Evolutionary conservation across 1,140 invertebrate species (phyloP), one percentile per base, ranked within the genome.

Genomic region (Euwallacea similis): DNA sequence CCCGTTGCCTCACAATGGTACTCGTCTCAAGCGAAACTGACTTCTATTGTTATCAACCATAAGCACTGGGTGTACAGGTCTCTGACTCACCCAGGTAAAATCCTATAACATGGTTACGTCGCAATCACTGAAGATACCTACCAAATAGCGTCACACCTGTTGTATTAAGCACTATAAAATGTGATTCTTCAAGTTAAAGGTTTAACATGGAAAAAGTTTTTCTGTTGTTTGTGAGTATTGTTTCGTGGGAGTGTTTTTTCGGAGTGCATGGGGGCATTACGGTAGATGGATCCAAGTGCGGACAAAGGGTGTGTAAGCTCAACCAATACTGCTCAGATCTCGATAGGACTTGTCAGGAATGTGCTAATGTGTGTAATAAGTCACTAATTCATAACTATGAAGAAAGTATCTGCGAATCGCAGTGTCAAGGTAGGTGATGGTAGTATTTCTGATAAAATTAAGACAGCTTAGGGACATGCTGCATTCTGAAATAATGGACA

Each of bases 81-180:
- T 61, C 58, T 77, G 76, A 77, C 69, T 77, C 76, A 77, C 60
- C 69, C 76, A 50, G 76, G 75, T 76, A 75, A 70, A 75, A 75
- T 66, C 59, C 56, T 65, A 71, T 65, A 72, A 70, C 46, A 50
- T 72, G 55, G 63, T 44, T 73, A 68, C 66, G 66, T 71, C 65
- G 68, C 50, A 68, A 75, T 59, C 63, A 63, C 41, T 46, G 53
- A 44, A 54, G 53, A 71, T 65, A 73, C 42, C 59, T 61, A 69
- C 21, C 42, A 63, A 63, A 11, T 50, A 50, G 13, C 46, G 13
- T 13, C 46, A 50, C 46, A 50, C 46, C 46, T 50, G 46, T 50
- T 50, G 13, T 50, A 11, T 50, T 50, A 11, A 50, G 9, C 9
- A 11, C 9, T 6, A 33, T 55, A 60, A 73, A 70, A 74, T 67